These are phyloP conservation scores for Hyposoter didymator DNA, from an alignment of 2,888 invertebrate species.

Conservation along the genomic window DNA sequence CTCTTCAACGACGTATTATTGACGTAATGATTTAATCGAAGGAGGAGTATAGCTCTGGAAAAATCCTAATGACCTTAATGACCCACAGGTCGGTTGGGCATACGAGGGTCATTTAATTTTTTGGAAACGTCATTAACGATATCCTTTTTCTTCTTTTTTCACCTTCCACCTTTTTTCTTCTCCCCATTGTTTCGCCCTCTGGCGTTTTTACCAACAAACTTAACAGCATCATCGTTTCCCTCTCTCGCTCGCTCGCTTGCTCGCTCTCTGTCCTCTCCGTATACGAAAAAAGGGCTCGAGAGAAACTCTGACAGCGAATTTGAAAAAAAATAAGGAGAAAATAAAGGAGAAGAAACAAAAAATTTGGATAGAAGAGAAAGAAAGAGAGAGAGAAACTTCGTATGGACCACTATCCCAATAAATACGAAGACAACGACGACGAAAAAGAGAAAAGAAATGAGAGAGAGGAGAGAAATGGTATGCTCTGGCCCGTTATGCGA, in stretches of 20 bases:
- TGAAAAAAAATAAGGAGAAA: slow-evolving; percentile 36
- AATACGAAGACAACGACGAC: slow-evolving; percentile 83
- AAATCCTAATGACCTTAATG: slow-evolving; percentile 9
- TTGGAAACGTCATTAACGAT: slow-evolving; percentile 80
- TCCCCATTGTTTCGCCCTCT: slow-evolving; percentile 67
- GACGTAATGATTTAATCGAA: neutral
- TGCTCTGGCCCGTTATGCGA: slow-evolving; percentile 76
- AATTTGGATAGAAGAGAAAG: slow-evolving; percentile 44
- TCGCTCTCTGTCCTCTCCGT: slow-evolving; percentile 29
- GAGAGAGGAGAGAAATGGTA: slow-evolving; percentile 39
- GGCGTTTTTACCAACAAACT: slow-evolving; percentile 77
- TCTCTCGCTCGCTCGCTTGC: slow-evolving; percentile 1
- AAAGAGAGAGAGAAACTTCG: neutral
- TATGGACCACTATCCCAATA: slow-evolving; percentile 79
- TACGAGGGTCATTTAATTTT: slow-evolving; percentile 66
- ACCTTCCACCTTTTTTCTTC: slow-evolving; percentile 70
- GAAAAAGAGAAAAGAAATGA: slow-evolving; percentile 31
- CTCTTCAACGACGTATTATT: neutral
- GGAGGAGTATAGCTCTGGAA: neutral
- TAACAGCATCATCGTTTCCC: slow-evolving; percentile 22
- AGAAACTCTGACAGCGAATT: slow-evolving; percentile 45
- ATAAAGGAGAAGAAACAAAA: slow-evolving; percentile 64
- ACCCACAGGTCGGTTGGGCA: neutral
- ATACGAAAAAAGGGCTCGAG: slow-evolving; percentile 51
- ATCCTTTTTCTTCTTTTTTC: slow-evolving; percentile 32